Evolutionary conservation across 2,888 invertebrate genomes (phyloP), one percentile per base, ranked within the genome.

Genomic region (Cryptocephalus primarius): DNA sequence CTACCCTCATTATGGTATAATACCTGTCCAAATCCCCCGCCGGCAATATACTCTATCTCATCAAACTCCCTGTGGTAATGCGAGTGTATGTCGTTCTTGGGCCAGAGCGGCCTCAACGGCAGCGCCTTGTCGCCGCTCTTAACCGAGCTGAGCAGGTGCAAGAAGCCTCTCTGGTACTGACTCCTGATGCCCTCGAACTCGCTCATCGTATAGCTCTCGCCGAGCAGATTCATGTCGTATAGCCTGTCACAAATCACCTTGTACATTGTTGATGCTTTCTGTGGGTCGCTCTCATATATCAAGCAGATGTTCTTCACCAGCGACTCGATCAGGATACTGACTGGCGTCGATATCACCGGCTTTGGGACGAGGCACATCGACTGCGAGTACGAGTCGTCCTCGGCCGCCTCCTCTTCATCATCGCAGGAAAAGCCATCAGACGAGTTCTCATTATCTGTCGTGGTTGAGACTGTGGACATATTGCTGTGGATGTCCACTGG

Each of bases 21-120:
- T 54, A 88, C 88, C 54, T 77, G 76, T 1, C 88, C 88, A 63
- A 88, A 88, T 13, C 86, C 88, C 9, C 86, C 86, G 12, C 76
- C 75, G 48, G 83, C 85, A 49, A 86, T 82, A 54, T 76, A 83
- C 52, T 72, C 77, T 1, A 83, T 60, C 63, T 86, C 85, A 51
- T 81, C 76, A 66, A 85, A 86, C 59, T 86, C 85, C 45, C 76
- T 72, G 42, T 74, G 72, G 63, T 85, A 86, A 40, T 84, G 73
- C 0, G 83, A 83, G 13, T 75, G 62, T 1, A 75, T 70, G n/a
- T 75, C 74, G 52, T 68, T 67, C 36, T 75, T 73, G 1, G 76
- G 76, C 75, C 76, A 77, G 1, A 74, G 66, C 0, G 69, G 72
- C 39, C 74, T 75, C 4, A 77, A 49, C 2, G 67, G 68, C 38